phyloP scores from a whole-genome alignment of 2,888 invertebrate species.

The Agelastica alni region DNA sequence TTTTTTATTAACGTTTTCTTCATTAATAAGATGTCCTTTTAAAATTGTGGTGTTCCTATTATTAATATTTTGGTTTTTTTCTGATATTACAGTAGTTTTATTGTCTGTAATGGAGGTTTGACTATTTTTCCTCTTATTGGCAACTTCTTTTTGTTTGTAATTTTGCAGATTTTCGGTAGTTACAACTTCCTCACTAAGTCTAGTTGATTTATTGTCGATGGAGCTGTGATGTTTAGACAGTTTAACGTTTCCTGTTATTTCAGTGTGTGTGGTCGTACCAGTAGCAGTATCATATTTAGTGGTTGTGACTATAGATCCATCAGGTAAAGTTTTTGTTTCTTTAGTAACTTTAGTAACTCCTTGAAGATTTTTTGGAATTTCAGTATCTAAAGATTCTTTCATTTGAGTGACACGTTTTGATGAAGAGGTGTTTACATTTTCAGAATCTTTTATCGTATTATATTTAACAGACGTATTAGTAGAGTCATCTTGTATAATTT shows the following conservation, averaged over 20 bases:
- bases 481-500: background rate
- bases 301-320: background rate
- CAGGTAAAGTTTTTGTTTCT: conserved; percentile 7
- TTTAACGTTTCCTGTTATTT: conserved; percentile 4
- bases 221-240: conserved; percentile 4
- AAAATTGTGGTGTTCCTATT: background rate
- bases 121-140: too few species aligned
- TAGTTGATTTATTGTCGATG: background rate
- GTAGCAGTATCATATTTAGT: conserved; percentile 2
- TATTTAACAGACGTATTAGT: background rate
- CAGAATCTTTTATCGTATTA: background rate
- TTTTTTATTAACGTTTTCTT: conserved; percentile 12
- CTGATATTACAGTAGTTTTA: background rate
- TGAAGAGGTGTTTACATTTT: conserved; percentile 2
- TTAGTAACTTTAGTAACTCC: conserved; percentile 4
- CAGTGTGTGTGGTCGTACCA: conserved; percentile 4
- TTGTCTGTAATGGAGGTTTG: background rate
- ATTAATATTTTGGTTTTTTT: background rate
- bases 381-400: background rate
- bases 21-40: background rate
- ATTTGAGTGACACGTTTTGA: background rate
- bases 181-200: conserved; percentile 1
- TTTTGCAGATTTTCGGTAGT: conserved; percentile 7
- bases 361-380: background rate
- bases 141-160: too few species aligned